A percentile compares a stretch with the other conserved stretches of the same genome.
These are phyloP conservation scores for Andrena dorsata DNA, from an alignment of 2,888 invertebrate species.

Conservation along the genomic window DNA sequence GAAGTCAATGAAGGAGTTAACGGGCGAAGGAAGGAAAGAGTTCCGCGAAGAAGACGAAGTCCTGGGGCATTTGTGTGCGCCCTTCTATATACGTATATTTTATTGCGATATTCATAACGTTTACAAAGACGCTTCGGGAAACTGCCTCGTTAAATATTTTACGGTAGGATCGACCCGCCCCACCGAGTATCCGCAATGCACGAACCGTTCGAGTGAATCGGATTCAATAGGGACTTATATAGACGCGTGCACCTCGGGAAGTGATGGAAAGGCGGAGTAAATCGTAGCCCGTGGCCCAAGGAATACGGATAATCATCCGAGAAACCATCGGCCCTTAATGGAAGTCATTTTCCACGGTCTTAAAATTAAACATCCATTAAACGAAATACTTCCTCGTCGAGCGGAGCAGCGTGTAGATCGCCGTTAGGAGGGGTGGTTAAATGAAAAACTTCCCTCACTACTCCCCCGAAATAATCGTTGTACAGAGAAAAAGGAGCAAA, in stretches of 20 bases:
- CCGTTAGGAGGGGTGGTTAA: not conserved
- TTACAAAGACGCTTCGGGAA: conserved; percentile 80
- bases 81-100: conserved; percentile 72
- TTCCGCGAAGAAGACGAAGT: conserved; percentile 51
- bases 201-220: conserved; percentile 63
- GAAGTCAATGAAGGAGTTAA: conserved; percentile 42
- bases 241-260: conserved; percentile 55
- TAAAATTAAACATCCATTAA: conserved; percentile 19
- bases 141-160: conserved; percentile 83
- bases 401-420: not conserved
- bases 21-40: conserved; percentile 49
- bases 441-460: too few relatives aligned
- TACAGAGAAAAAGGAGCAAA: conserved; percentile 3
- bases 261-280: conserved; percentile 52
- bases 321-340: conserved; percentile 37
- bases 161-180: conserved; percentile 72
- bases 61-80: conserved; percentile 64
- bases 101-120: conserved; percentile 83
- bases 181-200: conserved; percentile 59
- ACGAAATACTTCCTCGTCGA: not conserved
- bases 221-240: conserved; percentile 63
- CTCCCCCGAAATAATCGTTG: not conserved
- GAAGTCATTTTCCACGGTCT: not conserved
- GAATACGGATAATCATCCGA: conserved; percentile 54
- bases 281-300: conserved; percentile 42